Percentiles rank a stretch among this genome's conserved stretches.
Conservation (phyloP, 30 jellyfish, hydroid and myxozoan species). For the Aurelia aurita complex sp. Pacific region DNA sequence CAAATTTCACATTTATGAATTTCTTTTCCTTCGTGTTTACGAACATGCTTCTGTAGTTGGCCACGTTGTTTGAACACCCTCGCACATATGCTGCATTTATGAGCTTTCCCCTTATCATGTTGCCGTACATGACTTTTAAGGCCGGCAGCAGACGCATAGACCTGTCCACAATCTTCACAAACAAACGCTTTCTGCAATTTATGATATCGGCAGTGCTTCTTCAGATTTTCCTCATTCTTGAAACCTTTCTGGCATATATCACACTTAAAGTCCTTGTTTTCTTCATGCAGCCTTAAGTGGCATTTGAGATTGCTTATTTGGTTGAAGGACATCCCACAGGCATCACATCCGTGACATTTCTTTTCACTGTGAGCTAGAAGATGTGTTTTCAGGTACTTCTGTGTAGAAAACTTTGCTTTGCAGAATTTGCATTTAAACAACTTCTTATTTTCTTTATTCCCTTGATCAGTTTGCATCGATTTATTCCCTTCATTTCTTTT, state of each 20-base stretch:
- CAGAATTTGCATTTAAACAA: constrained; percentile 3
- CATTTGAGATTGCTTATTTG: constrained; percentile 1
- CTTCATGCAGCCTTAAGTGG: constrained; percentile 1
- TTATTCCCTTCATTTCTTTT: neutral
- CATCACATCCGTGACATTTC: constrained; percentile 1
- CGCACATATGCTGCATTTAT: neutral
- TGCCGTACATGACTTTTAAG: neutral
- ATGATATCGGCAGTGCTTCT: neutral
- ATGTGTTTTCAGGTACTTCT: neutral
- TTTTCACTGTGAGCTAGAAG: neutral
- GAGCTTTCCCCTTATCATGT: neutral
- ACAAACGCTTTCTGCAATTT: neutral
- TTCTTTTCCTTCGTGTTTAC: neutral
- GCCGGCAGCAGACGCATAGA: neutral
- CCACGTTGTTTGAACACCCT: neutral
- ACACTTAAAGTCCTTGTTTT: constrained; percentile 8
- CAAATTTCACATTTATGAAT: neutral
- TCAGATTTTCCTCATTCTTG: neutral
- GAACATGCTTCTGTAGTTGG: neutral
- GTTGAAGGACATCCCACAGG: constrained; percentile 14
- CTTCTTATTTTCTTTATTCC: constrained; percentile 6
- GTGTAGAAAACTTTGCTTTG: neutral
- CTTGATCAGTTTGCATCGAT: neutral
- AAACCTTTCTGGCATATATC: constrained; percentile 14
- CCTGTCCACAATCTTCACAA: neutral